Percentiles rank a stretch among this genome's conserved stretches.
Evolutionary conservation across 2,797 vertebrate genomes (phyloP).

Genomic region (Pseudochirops cupreus): DNA sequence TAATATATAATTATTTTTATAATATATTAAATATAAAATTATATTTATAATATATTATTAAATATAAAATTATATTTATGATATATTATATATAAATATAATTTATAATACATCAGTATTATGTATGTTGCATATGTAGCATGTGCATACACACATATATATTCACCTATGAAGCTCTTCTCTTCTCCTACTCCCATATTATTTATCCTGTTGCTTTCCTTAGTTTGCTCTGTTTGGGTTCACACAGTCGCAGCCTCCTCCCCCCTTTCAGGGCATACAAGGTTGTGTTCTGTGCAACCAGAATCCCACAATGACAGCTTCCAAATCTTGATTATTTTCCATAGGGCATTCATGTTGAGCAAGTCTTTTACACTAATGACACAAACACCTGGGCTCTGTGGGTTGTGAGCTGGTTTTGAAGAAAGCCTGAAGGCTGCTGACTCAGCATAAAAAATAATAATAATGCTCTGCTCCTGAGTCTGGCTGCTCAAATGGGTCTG

Average conservation of each 20-base stretch:
- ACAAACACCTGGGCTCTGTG: constrained; percentile 48
- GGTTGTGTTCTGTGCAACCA: constrained; percentile 73
- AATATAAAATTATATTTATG: no score
- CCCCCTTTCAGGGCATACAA: constrained; percentile 56
- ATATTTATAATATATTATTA: no score
- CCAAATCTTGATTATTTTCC: constrained; percentile 32
- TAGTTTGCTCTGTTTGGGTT: neutral
- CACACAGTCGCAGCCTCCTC: neutral
- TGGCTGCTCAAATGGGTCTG: constrained; percentile 8
- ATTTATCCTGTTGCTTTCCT: neutral
- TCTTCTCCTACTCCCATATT: neutral
- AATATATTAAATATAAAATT: no score
- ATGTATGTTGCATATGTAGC: neutral
- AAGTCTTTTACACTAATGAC: constrained; percentile 43
- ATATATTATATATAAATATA: no score
- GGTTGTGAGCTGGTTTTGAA: neutral
- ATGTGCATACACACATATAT: neutral
- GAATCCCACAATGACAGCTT: constrained; percentile 54
- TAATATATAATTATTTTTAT: no score
- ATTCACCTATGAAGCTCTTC: neutral
- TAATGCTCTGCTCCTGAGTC: neutral
- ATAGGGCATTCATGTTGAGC: constrained; percentile 12
- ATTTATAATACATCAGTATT: neutral
- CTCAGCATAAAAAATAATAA: neutral
- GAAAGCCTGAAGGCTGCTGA: constrained; percentile 26